Base-by-base conservation (phyloP, 1,140 invertebrate species). In the Nasonia giraulti region DNA sequence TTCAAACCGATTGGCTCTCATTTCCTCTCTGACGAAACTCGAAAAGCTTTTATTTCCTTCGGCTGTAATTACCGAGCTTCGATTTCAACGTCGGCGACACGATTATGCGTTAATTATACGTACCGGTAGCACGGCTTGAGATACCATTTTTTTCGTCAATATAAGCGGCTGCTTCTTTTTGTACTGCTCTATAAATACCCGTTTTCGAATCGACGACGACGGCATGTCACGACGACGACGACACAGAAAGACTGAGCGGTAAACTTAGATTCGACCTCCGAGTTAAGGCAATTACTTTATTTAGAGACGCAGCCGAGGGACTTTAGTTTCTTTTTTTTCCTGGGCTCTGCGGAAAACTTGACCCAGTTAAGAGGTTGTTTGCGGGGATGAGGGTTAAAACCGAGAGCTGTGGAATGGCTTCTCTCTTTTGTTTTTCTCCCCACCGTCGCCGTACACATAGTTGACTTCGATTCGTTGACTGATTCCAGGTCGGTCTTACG, bases 131-230 rank as follows among this genome's bases (percentile, higher is more conserved):
- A 17, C 17, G 2, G 20, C 6, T 33, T 4, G 40, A 81, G 79
- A 55, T 85, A 82, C 37, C 73, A 73, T 85, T 85, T 82, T 85
- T 82, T 82, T 85, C 74, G 84, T 14, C 71, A 85, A 81, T 85
- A 81, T 77, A 82, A 37, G 44, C 50, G 27, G 23, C 55, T 69
- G 17, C 23, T 77, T 85, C 33, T 44, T 50, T 76, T 85, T 76
- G 17, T 68, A 69, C 84, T 23, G 66, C 55, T 85, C 79, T 85
- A 81, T 81, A 82, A 85, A 82, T 82, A 85, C 37, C 55, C 55
- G 73, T 71, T 78, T 83, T 83, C 81, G 74, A 75, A 76, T 82
- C 76, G 31, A 73, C 47, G 55, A n/a, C 14, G 14, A n/a, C 55
- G 8, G 14, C 6, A 62, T 62, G 17, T 20, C 3, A 31, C 23